Conservation (phyloP, 2,113 vertebrate genomes). For the Pogonocichla stellata region DNA sequence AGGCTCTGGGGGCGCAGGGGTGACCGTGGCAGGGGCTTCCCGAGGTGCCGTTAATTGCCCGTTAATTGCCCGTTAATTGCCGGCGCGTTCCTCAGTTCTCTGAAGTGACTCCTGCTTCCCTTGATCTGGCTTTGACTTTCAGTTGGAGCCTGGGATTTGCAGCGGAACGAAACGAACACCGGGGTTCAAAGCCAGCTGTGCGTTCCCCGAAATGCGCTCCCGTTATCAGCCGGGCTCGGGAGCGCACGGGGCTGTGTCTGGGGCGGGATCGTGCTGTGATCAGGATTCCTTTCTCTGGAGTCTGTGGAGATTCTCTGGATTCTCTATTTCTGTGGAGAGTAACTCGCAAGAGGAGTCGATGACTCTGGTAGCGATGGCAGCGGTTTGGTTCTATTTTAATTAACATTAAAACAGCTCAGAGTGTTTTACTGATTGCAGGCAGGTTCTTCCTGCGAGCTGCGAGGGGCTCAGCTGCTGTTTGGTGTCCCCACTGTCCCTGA, state of each 20-base stretch:
- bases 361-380: too few species aligned
- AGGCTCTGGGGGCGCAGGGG: neutral
- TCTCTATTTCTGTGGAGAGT: neutral
- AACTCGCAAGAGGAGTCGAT: too few species aligned
- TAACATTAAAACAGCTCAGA: neutral
- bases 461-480: rapidly evolving
- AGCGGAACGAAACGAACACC: neutral
- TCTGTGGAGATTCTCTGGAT: too few species aligned
- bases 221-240: neutral
- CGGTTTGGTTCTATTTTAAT: neutral
- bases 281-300: neutral
- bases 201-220: neutral
- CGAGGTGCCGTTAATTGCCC: neutral
- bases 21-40: rapidly evolving
- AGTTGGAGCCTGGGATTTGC: neutral
- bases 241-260: neutral
- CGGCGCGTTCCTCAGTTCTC: neutral
- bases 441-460: neutral
- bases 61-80: neutral
- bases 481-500: neutral
- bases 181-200: neutral
- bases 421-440: rapidly evolving
- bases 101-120: neutral
- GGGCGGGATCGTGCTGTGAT: neutral
- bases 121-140: neutral